Base-by-base conservation (phyloP, 2,113 vertebrate species). In the Diadophis punctatus region DNA sequence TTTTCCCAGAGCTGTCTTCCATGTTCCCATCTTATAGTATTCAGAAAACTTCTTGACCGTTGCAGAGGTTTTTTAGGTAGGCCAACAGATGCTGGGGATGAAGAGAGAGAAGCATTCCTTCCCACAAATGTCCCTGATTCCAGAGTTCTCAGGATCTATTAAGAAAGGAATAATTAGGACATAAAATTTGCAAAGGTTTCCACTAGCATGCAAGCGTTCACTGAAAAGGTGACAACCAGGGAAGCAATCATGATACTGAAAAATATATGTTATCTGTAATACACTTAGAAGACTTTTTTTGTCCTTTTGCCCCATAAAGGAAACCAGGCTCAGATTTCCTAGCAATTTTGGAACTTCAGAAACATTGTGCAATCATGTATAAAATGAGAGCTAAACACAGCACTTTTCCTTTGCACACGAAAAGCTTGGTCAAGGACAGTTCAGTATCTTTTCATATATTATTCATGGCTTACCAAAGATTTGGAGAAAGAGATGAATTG, bases 401-500 rank as follows among this genome's bases (percentile, higher is more conserved):
- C 88, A 86, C 1, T 88, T 92, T 92, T 2, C 49, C 30, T 90
- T 92, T 3, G 20, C 34, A 14, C 88, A 68, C 56, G 43, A 87
- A 91, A 89, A 0, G 11, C 90, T 96, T 93, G 39, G 86, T 90
- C 1, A 0, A 95, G 88, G 52, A 89, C 3, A 91, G 46, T 25
- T 94, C 5, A 3, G 12, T 84, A 95, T 43, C 25, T 95, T 80
- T 92, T 91, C 23, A 92, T 92, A 92, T 94, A 74, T 90, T 94
- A 89, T 63, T n/a, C 51, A 92, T 68, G 87, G 93, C 60, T 88
- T 43, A 39, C 87, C 16, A n/a, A 86, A 86, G 91, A 12, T n/a
- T 88, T 91, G 49, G n/a, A 88, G 94, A 92, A 94, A 95, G 84
- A 90, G 51, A 90, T 85, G 2, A 95, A 94, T 60, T 90, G 51